Base-by-base conservation (phyloP, 1,140 invertebrate species). In the Melipona quadrifasciata region DNA sequence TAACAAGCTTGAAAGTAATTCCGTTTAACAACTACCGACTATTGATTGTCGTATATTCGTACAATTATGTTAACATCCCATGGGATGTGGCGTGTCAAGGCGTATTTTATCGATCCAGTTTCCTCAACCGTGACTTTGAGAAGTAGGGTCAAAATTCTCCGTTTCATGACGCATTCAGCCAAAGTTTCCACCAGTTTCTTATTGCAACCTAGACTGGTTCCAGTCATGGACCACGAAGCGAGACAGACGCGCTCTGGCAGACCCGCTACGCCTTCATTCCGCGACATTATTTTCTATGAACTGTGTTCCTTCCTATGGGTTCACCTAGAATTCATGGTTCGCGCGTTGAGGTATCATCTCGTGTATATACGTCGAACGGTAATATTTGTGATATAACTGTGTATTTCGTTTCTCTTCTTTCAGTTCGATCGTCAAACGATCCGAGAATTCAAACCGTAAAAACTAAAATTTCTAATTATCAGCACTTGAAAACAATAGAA, bases 201-300 rank as follows among this genome's bases (percentile, higher is more conserved):
- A 39, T 82, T 74, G 75, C 70, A 53, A 53, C 72, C 79, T 72
- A 65, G 79, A 87, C 71, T 89, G 75, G 86, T 87, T 89, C 87
- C 86, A 81, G 85, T 86, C 85, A 88, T 80, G 85, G 86, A 87
- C 74, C 78, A 87, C 82, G 87, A 64, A 75, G 82, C 87, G 57
- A 87, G 47, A 74, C 85, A 81, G 82, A 64, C 77, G 77, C 88
- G 86, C 70, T 81, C 68, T 84, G 55, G 47, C 83, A 70, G 53
- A 82, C 74, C 80, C 77, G 84, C 84, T 74, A 89, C 61, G 67
- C 80, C 68, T 80, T 57, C 72, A 78, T 88, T 77, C 70, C 84
- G 34, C 61, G 64, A 72, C 73, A 84, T 87, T 88, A 88, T 87
- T 79, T 73, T 81, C 83, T 77, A 77, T 77, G 78, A 87, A 61